phyloP scores from a whole-genome alignment of 2,113 vertebrate genomes.

The Accipiter virgatus region DNA sequence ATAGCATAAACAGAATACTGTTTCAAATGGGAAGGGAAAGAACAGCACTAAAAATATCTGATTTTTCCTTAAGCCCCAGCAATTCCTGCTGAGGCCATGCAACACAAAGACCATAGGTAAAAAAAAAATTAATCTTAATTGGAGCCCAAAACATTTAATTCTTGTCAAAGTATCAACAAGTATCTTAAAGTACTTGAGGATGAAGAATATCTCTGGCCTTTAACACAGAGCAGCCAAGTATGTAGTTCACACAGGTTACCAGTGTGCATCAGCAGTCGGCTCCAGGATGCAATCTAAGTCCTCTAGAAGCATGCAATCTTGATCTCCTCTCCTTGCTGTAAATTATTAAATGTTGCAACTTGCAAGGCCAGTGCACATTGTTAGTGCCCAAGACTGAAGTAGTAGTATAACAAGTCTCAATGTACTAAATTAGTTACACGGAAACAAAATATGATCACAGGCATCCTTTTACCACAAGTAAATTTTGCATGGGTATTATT shows the following conservation, averaged over 20 bases:
- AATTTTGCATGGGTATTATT: slow-evolving; percentile 50
- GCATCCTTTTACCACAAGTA: slow-evolving; percentile 55
- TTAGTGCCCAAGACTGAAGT: background rate
- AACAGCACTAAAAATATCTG: background rate
- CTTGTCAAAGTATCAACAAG: background rate
- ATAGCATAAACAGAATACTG: background rate
- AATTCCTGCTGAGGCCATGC: background rate
- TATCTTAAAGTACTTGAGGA: background rate
- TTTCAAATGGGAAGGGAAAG: background rate
- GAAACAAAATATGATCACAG: slow-evolving; percentile 58
- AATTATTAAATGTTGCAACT: slow-evolving; percentile 52
- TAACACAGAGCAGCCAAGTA: background rate
- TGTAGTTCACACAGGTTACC: background rate
- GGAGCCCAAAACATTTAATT: background rate
- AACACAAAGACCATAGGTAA: background rate
- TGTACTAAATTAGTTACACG: background rate
- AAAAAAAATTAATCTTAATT: background rate
- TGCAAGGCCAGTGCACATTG: background rate
- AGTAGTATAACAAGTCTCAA: background rate
- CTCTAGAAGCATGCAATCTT: background rate
- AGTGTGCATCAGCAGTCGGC: background rate
- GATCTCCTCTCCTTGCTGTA: slow-evolving; percentile 7
- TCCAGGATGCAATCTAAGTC: background rate
- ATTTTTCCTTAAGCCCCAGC: background rate
- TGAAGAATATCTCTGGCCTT: background rate